These are phyloP conservation scores for Microcebus jonahi DNA, from an alignment of 2,113 vertebrate species.

Conservation along the genomic window DNA sequence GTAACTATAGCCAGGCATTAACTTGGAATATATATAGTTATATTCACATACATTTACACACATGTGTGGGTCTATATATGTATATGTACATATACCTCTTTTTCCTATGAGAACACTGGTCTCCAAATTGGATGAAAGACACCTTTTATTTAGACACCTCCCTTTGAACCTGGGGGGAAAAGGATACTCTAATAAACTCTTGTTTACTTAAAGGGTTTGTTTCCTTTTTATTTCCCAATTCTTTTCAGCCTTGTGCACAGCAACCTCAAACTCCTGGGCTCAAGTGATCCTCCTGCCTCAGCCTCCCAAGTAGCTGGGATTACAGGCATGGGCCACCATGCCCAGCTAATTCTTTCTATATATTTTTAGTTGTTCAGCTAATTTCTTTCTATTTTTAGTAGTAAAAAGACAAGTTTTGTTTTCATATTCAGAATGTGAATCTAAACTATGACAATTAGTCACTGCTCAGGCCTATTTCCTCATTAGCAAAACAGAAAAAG, in stretches of 20 bases:
- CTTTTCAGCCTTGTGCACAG: not conserved
- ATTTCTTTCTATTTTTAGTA: too few relatives aligned
- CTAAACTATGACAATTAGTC: too few relatives aligned
- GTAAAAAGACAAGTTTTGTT: not conserved
- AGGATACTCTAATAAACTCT: not conserved
- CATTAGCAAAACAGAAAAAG: not conserved
- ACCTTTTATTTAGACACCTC: not conserved
- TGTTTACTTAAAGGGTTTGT: not conserved
- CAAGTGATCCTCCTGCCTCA: too few relatives aligned
- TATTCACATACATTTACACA: not conserved
- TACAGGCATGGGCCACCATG: too few relatives aligned
- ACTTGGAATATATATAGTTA: not conserved
- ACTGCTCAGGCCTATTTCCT: too few relatives aligned
- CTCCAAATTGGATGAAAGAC: not conserved
- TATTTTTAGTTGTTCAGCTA: too few relatives aligned
- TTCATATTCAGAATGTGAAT: not conserved
- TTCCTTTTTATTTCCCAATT: not conserved
- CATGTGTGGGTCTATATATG: not conserved
- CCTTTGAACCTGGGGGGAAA: not conserved
- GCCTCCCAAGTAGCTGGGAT: too few relatives aligned
- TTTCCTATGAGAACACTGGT: not conserved
- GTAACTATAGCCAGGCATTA: not conserved
- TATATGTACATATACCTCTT: not conserved
- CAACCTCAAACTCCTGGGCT: too few relatives aligned
- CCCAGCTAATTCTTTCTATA: too few relatives aligned